Evolutionary conservation across 2,888 invertebrate genomes (phyloP).

Genomic region (Acleris holmiana): DNA sequence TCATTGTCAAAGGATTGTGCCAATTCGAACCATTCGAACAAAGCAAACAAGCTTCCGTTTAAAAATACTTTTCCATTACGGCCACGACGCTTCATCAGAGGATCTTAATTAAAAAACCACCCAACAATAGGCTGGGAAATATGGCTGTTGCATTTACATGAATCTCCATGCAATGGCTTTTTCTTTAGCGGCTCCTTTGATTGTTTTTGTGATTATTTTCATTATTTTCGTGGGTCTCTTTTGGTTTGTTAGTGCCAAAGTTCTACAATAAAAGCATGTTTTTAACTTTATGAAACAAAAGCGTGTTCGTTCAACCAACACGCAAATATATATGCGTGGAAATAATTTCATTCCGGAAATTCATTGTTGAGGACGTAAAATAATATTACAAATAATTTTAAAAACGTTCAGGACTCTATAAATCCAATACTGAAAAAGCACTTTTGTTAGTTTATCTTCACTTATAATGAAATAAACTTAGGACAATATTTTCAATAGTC

Average conservation of each 20-base stretch:
- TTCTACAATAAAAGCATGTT: neutral
- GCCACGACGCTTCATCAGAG: conserved; percentile 41
- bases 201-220: conserved; percentile 47
- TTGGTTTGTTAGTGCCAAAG: neutral
- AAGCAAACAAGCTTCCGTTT: conserved; percentile 35
- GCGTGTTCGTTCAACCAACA: too few species aligned
- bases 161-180: conserved; percentile 44
- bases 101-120: conserved; percentile 33
- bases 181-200: neutral
- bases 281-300: too few species aligned
- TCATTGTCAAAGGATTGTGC: conserved; percentile 1
- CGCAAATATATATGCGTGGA: too few species aligned
- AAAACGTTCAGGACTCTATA: too few species aligned
- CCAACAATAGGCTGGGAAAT: conserved; percentile 24
- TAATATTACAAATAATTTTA: too few species aligned
- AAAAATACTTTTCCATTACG: conserved; percentile 42
- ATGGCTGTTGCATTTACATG: conserved; percentile 25
- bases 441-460: too few species aligned
- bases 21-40: conserved; percentile 25
- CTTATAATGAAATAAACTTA: too few species aligned
- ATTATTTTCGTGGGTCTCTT: conserved; percentile 39
- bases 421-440: too few species aligned
- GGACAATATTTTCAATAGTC: too few species aligned
- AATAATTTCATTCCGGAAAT: too few species aligned
- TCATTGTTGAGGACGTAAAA: too few species aligned